These are phyloP conservation scores for Thaleichthys pacificus DNA, from an alignment of 2,797 vertebrate species.

Conservation along the genomic window DNA sequence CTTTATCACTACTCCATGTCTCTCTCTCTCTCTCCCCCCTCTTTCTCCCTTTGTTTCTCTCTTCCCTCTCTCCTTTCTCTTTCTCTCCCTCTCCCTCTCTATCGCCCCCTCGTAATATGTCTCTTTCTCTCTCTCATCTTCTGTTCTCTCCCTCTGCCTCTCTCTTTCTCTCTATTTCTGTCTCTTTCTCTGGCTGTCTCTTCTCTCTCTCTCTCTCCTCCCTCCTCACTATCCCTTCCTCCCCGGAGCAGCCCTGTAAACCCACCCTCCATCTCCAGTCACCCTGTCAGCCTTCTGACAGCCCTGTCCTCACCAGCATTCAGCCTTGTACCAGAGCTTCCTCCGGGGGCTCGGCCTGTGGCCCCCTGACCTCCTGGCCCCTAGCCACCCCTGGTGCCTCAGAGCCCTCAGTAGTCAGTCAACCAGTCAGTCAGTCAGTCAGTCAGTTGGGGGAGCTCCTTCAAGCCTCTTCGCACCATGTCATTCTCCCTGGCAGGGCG, in stretches of 20 bases:
- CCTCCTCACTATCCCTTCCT: constrained; percentile 27
- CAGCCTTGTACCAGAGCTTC: constrained; percentile 6
- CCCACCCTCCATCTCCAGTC: background rate
- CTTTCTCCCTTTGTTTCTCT: background rate
- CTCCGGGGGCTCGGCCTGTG: constrained; percentile 1
- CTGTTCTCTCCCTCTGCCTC: no score
- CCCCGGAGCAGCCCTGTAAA: constrained; percentile 19
- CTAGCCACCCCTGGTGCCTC: background rate
- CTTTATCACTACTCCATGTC: background rate
- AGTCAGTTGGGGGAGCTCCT: constrained; percentile 1
- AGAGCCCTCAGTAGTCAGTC: background rate
- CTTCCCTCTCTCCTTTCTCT: constrained; percentile 25
- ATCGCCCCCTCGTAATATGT: no score
- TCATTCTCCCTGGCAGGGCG: no score
- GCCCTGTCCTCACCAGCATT: constrained; percentile 34
- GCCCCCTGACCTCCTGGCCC: background rate
- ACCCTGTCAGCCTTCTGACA: constrained; percentile 47
- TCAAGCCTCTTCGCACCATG: background rate
- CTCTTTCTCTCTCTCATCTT: no score
- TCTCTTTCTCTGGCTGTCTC: constrained; percentile 15
- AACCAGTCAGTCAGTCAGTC: constrained; percentile 2
- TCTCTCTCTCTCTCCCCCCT: constrained; percentile 13
- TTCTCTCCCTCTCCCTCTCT: background rate
- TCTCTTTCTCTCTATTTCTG: background rate
- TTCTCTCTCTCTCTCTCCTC: constrained; percentile 13